Conservation (phyloP, 2,113 vertebrate species). For the Daphoenositta chrysoptera region DNA sequence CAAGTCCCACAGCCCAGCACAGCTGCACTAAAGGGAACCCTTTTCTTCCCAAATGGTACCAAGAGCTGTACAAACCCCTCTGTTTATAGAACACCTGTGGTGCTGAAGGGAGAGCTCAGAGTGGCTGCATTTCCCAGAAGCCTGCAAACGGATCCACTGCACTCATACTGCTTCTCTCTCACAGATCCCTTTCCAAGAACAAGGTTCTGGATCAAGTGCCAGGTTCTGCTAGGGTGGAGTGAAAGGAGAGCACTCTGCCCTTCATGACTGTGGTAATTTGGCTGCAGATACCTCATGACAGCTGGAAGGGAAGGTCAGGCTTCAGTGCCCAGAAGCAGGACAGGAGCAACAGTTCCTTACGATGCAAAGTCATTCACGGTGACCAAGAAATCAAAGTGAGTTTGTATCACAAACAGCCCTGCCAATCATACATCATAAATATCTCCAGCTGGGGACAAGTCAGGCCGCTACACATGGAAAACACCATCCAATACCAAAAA, state of each 20-base stretch:
- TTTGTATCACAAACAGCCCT: not conserved
- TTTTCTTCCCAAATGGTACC: not conserved
- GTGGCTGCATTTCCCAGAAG: not conserved
- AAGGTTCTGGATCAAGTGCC: not conserved
- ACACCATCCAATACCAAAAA: not conserved
- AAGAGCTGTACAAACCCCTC: not conserved
- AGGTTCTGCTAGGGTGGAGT: not conserved
- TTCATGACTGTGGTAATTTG: fast-evolving
- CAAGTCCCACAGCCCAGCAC: not conserved
- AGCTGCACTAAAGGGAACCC: not conserved
- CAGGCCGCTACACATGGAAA: not conserved
- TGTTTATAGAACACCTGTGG: fast-evolving
- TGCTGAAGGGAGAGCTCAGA: not conserved
- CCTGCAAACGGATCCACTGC: not conserved
- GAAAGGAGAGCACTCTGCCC: not conserved
- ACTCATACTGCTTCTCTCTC: not conserved
- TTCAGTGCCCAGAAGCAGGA: not conserved
- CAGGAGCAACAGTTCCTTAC: not conserved
- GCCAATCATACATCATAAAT: not conserved
- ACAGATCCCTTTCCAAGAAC: not conserved
- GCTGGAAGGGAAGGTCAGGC: not conserved
- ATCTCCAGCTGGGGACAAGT: not conserved
- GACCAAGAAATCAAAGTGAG: not conserved
- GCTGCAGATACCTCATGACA: not conserved
- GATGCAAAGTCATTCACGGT: fast-evolving